Percentiles rank a stretch among this genome's conserved stretches.
Evolutionary conservation across 2,888 invertebrate genomes (phyloP).

Genomic region (Drosophila affinis): DNA sequence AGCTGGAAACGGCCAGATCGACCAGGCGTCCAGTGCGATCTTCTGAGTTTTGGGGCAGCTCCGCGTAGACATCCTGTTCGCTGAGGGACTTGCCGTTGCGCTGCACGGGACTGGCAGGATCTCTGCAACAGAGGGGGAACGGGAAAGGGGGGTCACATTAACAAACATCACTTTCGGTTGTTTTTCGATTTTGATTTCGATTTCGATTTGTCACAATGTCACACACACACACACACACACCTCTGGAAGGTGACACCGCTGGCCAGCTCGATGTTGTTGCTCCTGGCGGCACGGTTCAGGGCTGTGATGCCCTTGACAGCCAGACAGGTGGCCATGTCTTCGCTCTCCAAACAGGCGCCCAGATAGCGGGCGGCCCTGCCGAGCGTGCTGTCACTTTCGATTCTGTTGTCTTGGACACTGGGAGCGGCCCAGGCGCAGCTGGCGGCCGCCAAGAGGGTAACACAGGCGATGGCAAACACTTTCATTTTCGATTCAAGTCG

Average conservation of each 20-base stretch:
- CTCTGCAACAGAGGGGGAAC: slow-evolving; percentile 72
- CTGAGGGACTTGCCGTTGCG: slow-evolving; percentile 83
- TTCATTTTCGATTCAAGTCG: slow-evolving; percentile 76
- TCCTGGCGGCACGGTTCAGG: slow-evolving; percentile 85
- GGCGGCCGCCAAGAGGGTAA: slow-evolving; percentile 73
- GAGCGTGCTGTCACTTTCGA: slow-evolving; percentile 84
- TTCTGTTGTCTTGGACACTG: slow-evolving; percentile 82
- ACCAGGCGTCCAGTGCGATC: slow-evolving; percentile 85
- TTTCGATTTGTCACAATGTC: slow-evolving; percentile 33
- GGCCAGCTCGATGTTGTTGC: slow-evolving; percentile 85
- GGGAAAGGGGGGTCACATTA: background rate
- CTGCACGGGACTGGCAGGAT: slow-evolving; percentile 77
- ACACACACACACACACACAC: slow-evolving; percentile 77
- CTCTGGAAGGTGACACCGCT: slow-evolving; percentile 86
- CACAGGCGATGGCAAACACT: slow-evolving; percentile 78
- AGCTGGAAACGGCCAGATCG: slow-evolving; percentile 86
- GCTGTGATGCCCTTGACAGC: slow-evolving; percentile 86
- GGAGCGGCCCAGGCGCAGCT: slow-evolving; percentile 80
- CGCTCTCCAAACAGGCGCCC: slow-evolving; percentile 83
- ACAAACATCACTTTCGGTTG: slow-evolving; percentile 1
- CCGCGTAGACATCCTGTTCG: slow-evolving; percentile 85
- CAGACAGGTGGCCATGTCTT: slow-evolving; percentile 85
- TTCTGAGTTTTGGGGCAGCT: slow-evolving; percentile 85
- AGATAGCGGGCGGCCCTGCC: slow-evolving; percentile 82
- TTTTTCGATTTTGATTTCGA: background rate